A percentile compares a stretch with the other conserved stretches of the same genome.
Conservation (phyloP, 2,797 vertebrate genomes). For the Typhlichthys subterraneus region DNA sequence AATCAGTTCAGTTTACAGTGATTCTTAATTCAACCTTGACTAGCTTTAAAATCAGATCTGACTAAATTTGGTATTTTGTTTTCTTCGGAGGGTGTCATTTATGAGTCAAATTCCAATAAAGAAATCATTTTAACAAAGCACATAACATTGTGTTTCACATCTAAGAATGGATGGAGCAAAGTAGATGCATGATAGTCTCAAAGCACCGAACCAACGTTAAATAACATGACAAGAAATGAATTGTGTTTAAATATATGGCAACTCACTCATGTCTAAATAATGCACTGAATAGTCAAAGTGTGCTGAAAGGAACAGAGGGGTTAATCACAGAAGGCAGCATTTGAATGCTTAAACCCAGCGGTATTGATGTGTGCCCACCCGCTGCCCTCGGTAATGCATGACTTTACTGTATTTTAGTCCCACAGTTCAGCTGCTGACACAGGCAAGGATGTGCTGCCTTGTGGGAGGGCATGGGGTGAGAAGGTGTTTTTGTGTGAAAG, state of each 20-base stretch:
- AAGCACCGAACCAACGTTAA: too few species aligned
- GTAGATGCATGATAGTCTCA: too few species aligned
- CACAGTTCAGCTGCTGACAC: slow-evolving; percentile 20
- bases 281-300: slow-evolving; percentile 5
- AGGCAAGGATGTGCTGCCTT: slow-evolving; percentile 11
- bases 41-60: too few species aligned
- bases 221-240: neutral
- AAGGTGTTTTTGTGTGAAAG: slow-evolving; percentile 30
- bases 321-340: slow-evolving; percentile 39
- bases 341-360: slow-evolving; percentile 34
- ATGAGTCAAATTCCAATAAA: too few species aligned
- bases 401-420: slow-evolving; percentile 29
- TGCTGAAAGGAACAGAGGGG: slow-evolving; percentile 31
- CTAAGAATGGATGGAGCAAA: too few species aligned
- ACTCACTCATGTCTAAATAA: slow-evolving; percentile 2
- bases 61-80: too few species aligned
- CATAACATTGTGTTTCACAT: too few species aligned
- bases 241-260: neutral
- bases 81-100: too few species aligned
- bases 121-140: too few species aligned
- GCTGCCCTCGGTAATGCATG: slow-evolving; percentile 18
- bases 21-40: too few species aligned
- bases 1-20: too few species aligned
- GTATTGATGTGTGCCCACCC: slow-evolving; percentile 17
- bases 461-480: slow-evolving; percentile 20